Evolutionary conservation across 2,113 vertebrate genomes (phyloP), one percentile per base, ranked within the genome.

Genomic region (Coracopsis vasa): DNA sequence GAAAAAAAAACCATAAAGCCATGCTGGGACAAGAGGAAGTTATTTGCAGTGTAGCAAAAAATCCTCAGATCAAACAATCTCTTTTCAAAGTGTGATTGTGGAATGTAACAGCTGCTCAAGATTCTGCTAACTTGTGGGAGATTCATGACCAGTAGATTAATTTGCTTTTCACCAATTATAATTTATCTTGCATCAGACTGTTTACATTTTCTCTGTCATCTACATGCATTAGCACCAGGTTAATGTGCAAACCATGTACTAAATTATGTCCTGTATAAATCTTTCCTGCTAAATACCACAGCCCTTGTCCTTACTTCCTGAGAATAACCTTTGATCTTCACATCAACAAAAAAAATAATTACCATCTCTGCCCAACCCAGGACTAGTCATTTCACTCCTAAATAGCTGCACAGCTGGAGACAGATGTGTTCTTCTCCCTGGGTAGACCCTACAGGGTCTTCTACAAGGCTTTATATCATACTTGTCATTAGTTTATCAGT

Each of bases 401-500:
- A 97, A 97, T 94, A 96, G 95, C 93, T 92, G 74, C 94, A 98
- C 98, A 98, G 98, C 98, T 98, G 98, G 97, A 97, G 97, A 95
- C 98, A 98, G 97, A 98, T 98, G 98, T 98, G 94, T 96, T 95
- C 50, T 95, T 97, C 97, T 97, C 97, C 65, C 82, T 95, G 94
- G 89, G 93, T 94, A 97, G 94, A 98, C 94, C 94, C 83, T 86
- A 67, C 65, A 97, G 95, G 85, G 96, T 95, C 96, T 95, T 97
- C 93, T 73, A 80, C 13, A 3, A 94, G 80, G 96, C 89, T 98
- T 98, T 98, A 98, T 97, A 98, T 98, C 97, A 97, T 96, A 87
- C 95, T 98, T 98, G 97, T 98, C 98, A 98, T 98, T 98, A 96
- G 97, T 98, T 98, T 98, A 98, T 98, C 98, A 98, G 97, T 96